A percentile compares a stretch with the other conserved stretches of the same genome.
Conservation (phyloP, 2,113 vertebrate species). For the Brachyistius frenatus region DNA sequence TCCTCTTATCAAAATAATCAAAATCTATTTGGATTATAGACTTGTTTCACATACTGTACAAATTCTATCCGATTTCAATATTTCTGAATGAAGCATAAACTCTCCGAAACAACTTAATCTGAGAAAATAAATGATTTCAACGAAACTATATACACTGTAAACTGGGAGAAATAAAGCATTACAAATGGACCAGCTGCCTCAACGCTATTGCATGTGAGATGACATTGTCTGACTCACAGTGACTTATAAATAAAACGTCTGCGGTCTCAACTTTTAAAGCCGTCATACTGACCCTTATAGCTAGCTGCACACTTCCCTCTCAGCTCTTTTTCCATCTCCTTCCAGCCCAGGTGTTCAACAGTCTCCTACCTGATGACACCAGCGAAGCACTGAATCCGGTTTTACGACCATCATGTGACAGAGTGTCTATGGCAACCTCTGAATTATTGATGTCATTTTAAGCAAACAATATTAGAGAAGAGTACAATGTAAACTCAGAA, state of each 20-base stretch:
- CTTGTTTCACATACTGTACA: neutral
- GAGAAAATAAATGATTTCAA: neutral
- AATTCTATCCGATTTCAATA: neutral
- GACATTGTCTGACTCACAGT: neutral
- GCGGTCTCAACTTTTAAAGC: too few species aligned
- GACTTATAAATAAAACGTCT: neutral
- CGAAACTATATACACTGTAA: neutral
- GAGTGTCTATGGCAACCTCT: constrained; percentile 30
- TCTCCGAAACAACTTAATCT: neutral
- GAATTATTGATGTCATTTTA: constrained; percentile 6
- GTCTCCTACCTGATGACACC: neutral
- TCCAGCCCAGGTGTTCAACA: neutral
- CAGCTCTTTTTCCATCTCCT: too few species aligned
- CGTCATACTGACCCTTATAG: too few species aligned
- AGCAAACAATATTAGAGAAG: constrained; percentile 37
- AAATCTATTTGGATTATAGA: constrained; percentile 10
- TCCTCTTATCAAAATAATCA: constrained; percentile 16
- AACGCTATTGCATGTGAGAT: neutral
- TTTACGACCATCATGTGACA: constrained; percentile 21
- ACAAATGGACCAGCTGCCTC: neutral
- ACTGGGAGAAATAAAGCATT: neutral
- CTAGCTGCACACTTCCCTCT: too few species aligned
- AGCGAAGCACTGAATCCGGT: neutral
- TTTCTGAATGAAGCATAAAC: neutral
- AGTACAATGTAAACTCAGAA: constrained; percentile 3